A percentile compares a stretch with the other conserved stretches of the same genome.
These are phyloP conservation scores for Craniophora ligustri DNA, from an alignment of 2,888 invertebrate genomes.

Conservation along the genomic window DNA sequence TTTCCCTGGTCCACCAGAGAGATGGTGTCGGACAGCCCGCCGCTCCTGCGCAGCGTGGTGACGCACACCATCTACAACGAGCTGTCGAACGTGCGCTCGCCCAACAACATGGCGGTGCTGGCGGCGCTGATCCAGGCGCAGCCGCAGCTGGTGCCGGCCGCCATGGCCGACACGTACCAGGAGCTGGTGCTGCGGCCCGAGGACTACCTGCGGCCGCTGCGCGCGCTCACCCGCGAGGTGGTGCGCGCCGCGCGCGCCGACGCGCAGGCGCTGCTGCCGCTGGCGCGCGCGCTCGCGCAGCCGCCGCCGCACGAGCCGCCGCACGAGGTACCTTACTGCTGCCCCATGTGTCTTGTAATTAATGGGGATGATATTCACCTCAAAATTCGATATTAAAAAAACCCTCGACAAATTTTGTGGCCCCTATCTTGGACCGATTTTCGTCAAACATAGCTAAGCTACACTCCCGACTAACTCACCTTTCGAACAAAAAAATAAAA, in stretches of 20 bases:
- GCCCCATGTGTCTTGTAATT: too few species aligned
- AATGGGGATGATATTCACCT: too few species aligned
- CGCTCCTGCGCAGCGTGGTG: conserved; percentile 94
- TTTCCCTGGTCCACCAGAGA: conserved; percentile 90
- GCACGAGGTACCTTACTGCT: conserved; percentile 58
- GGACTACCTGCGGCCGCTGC: conserved; percentile 95
- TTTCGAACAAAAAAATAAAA: too few species aligned
- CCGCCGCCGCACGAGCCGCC: conserved; percentile 89
- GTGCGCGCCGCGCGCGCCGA: conserved; percentile 94
- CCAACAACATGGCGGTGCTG: conserved; percentile 98
- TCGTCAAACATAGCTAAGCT: too few species aligned
- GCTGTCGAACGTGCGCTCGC: conserved; percentile 96
- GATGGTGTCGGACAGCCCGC: conserved; percentile 94
- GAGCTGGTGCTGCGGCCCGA: conserved; percentile 96
- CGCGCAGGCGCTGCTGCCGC: conserved; percentile 91
- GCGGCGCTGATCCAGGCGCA: conserved; percentile 96
- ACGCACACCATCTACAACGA: conserved; percentile 98
- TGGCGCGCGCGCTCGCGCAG: conserved; percentile 93
- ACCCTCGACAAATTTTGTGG: too few species aligned
- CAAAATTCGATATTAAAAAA: too few species aligned
- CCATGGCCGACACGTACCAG: conserved; percentile 94
- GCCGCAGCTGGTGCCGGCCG: conserved; percentile 94
- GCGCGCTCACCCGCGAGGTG: conserved; percentile 96
- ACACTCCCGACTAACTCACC: too few species aligned
- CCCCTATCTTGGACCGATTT: too few species aligned